Base-by-base conservation (phyloP, 37 sponge, comb jelly and placozoan species). In the Oopsacas minuta region DNA sequence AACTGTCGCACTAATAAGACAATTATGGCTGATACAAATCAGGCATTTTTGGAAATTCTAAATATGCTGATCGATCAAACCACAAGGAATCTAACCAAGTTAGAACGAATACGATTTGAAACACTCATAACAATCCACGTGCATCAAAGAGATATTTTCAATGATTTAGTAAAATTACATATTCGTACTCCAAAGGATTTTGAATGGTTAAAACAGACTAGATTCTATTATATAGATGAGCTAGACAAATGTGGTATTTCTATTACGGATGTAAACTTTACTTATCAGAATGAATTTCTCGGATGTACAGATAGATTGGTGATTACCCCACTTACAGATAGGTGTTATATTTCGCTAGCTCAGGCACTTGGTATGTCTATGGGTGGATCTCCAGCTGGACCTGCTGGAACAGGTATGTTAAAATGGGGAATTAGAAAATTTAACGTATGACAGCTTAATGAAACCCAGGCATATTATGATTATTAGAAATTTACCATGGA, bases 341-440 rank as follows among this genome's bases (percentile, higher is more conserved):
- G 98, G 36, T 97, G 98, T 82, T 97, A 97, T 89, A 97, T 97
- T 36, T 94, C 98, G 0, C 93, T 97, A 1, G 92, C 98, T 22
- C 98, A 97, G 84, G 98, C 98, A 0, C 90, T 97, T 46, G 98
- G 98, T 30, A 93, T 97, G 93, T 83, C 94, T 36, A 89, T 94
- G 91, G 98, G 98, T 12, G 98, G 95, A 82, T 93, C 98, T 39
- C 98, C 98, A 23, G 98, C 98, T 22, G 98, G 98, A 36, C 98
- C 98, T n/a, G 98, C 98, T 37, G 94, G 94, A 37, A 90, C 87
- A 87, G 87, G 91, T 82, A 37, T 84, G 36, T 53, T 38, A 28
- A 17, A 86, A n/a, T n/a, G n/a, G n/a, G n/a, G n/a, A n/a, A n/a
- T n/a, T 15, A 20, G 36, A 23, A 28, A 87, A 37, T 25, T 38